Conservation (phyloP, 1,140 invertebrate genomes). For the Drosophila sp. region DNA sequence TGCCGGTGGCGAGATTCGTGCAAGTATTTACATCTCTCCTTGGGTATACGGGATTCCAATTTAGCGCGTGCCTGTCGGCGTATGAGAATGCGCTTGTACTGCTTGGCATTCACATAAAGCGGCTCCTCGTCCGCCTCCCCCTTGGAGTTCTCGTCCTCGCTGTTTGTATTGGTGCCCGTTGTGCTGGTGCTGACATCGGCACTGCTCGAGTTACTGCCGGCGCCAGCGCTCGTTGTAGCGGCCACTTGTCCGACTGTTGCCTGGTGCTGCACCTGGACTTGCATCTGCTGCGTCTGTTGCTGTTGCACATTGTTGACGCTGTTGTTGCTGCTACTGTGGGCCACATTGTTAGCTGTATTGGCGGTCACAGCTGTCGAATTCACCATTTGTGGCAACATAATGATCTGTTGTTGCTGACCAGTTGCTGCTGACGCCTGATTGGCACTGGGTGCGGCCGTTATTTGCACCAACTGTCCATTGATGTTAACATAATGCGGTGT, state of each 20-base stretch:
- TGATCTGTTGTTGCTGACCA: slow-evolving; percentile 79
- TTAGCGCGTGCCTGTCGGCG: slow-evolving; percentile 95
- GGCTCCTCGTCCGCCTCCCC: slow-evolving; percentile 95
- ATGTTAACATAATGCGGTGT: slow-evolving; percentile 90
- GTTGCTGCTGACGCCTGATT: slow-evolving; percentile 28
- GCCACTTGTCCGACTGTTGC: neutral
- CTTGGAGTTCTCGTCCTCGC: slow-evolving; percentile 75
- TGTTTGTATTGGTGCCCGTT: slow-evolving; percentile 70
- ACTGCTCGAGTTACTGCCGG: slow-evolving; percentile 46
- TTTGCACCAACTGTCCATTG: slow-evolving; percentile 90
- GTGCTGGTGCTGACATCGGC: slow-evolving; percentile 73
- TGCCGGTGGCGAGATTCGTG: slow-evolving; percentile 99
- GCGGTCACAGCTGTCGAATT: slow-evolving; percentile 84
- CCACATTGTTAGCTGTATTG: slow-evolving; percentile 54
- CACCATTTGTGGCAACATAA: slow-evolving; percentile 81
- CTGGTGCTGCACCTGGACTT: slow-evolving; percentile 42
- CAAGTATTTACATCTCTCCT: slow-evolving; percentile 99
- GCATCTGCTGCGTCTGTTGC: slow-evolving; percentile 33
- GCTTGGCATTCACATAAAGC: slow-evolving; percentile 99
- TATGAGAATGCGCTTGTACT: slow-evolving; percentile 97
- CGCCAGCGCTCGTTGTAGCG: slow-evolving; percentile 52
- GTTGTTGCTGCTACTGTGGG: neutral
- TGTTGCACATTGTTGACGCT: slow-evolving; percentile 32
- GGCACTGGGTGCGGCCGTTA: slow-evolving; percentile 84
- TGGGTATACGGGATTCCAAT: slow-evolving; percentile 97